phyloP scores from a whole-genome alignment of 2,113 vertebrate species.

The Saguinus imperator region DNA sequence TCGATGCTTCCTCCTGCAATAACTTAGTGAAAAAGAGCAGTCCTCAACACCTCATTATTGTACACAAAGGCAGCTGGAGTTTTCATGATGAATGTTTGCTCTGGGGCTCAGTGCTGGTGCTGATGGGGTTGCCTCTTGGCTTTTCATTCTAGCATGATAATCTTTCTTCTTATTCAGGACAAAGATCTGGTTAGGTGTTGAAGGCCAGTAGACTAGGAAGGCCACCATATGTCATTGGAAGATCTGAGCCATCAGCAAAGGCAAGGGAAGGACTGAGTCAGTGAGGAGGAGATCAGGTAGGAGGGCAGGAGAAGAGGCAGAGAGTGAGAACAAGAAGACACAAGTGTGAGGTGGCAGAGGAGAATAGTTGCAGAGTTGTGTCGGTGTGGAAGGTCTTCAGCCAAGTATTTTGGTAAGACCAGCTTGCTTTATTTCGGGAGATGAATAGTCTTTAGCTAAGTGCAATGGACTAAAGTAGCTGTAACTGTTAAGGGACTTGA shows the following conservation, averaged over 20 bases:
- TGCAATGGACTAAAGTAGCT: neutral
- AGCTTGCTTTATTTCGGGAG: too few species aligned
- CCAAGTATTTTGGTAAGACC: too few species aligned
- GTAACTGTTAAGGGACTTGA: neutral
- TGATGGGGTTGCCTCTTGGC: neutral
- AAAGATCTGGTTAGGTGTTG: neutral
- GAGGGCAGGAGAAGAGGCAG: neutral
- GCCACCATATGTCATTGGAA: rapidly evolving
- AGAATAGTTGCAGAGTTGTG: rapidly evolving
- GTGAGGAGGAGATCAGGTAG: neutral
- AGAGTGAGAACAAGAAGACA: neutral
- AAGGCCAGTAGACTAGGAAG: neutral
- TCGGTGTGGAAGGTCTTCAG: neutral
- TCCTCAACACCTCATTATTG: rapidly evolving
- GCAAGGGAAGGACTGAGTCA: too few species aligned
- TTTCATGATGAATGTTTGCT: neutral
- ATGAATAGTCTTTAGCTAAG: neutral
- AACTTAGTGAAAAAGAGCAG: rapidly evolving
- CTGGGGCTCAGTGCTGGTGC: rapidly evolving
- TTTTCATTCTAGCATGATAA: rapidly evolving
- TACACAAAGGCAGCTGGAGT: rapidly evolving
- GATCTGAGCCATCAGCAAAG: neutral
- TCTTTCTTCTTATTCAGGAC: neutral
- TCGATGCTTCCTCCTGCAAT: rapidly evolving
- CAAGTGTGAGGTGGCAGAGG: neutral